A percentile compares a stretch with the other conserved stretches of the same genome.
These are phyloP conservation scores for Spea multiplicata DNA, from an alignment of 2,113 vertebrate genomes.

Conservation along the genomic window DNA sequence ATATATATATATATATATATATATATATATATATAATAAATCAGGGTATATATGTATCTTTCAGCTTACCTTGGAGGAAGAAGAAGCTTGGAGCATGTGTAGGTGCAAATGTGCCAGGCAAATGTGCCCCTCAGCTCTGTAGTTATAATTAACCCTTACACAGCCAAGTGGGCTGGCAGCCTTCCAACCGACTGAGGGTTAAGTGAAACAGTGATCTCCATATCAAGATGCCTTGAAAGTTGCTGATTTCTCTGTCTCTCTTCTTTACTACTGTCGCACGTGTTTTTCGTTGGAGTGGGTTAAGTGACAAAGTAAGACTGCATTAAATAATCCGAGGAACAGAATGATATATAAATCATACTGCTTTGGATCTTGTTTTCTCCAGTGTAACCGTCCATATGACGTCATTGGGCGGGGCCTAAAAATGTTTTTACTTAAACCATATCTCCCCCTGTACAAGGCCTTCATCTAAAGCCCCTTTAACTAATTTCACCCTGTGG, in stretches of 20 bases:
- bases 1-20: neutral
- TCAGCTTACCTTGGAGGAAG: conserved; percentile 46
- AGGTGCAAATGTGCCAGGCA: neutral
- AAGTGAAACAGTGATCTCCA: neutral
- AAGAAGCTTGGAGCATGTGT: neutral
- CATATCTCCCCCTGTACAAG: conserved; percentile 59
- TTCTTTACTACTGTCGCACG: neutral
- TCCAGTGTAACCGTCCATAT: conserved; percentile 56
- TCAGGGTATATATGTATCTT: conserved; percentile 46
- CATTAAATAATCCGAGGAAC: conserved; percentile 14
- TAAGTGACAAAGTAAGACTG: conserved; percentile 4
- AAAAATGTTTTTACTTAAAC: conserved; percentile 52
- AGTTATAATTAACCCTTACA: conserved; percentile 3
- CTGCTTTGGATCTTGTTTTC: conserved; percentile 32
- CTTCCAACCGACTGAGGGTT: neutral
- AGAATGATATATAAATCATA: conserved; percentile 37
- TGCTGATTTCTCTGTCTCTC: neutral
- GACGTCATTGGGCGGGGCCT: conserved; percentile 64
- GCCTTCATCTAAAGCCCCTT: conserved; percentile 60
- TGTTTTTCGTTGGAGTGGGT: conserved; percentile 24
- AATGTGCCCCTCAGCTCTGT: neutral
- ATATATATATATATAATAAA: conserved; percentile 48
- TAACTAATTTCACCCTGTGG: conserved; percentile 52
- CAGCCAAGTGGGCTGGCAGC: neutral
- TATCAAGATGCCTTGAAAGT: conserved; percentile 9